Evolutionary conservation across 2,113 vertebrate genomes (phyloP), one percentile per base, ranked within the genome.

Genomic region (Cacatua alba): DNA sequence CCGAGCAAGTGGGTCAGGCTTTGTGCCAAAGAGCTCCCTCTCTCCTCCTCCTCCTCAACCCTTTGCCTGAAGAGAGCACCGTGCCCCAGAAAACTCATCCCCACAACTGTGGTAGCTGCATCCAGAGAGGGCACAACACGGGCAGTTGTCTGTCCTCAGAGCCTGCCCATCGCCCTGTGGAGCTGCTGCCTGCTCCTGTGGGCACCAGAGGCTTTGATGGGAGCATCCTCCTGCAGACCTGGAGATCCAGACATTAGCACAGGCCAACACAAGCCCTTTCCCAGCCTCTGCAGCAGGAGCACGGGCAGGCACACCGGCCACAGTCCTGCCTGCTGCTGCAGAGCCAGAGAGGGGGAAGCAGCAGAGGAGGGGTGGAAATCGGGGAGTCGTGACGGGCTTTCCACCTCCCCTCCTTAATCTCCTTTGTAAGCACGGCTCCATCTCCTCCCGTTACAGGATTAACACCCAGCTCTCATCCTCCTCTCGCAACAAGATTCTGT

Each of bases 401-500:
- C 86, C 79, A 28, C 94, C 93, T 94, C 91, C 96, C 92, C 80
- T 86, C 94, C 84, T 59, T 90, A 88, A 96, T 95, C 97, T 87
- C 87, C 83, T 94, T 96, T 94, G 94, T 63, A 94, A 97, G 95
- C 67, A 75, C 9, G 77, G 96, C 95, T 97, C 95, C 83, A 59
- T 97, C 95, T 97, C 95, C 91, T 94, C 97, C 94, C 9, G 82
- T 92, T 82, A 84, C 96, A 95, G 98, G 97, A 98, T 98, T 98
- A 98, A 96, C 98, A 97, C 97, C 97, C 96, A 91, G 97, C 97
- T 94, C 98, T 97, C 97, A 97, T 97, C 95, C 97, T 97, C 97
- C 97, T 98, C 92, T 95, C 81, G 96, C 98, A 97, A 98, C 97
- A 98, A 97, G 98, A 98, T 98, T 98, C 98, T 98, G 98, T 98